Base-by-base conservation (phyloP, 2,113 vertebrate genomes). In the Urocolius indicus region DNA sequence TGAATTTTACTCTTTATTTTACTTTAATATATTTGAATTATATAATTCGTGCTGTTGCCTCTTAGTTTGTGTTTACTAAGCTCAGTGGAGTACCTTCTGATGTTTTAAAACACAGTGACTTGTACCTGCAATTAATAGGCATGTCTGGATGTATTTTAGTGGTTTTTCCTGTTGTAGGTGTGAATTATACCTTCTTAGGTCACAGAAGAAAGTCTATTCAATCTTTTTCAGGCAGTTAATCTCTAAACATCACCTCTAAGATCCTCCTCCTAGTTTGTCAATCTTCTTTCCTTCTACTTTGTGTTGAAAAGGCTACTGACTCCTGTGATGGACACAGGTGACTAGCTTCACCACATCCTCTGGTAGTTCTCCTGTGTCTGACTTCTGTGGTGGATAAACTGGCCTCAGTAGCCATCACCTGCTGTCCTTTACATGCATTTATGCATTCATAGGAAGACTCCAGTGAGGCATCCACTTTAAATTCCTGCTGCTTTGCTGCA, bases 1-100 rank as follows among this genome's bases (percentile, higher is more conserved):
- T 58, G 6, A n/a, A n/a, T n/a, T n/a, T n/a, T n/a, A n/a, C 72
- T 81, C 12, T 84, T 95, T 91, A 43, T 92, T 80, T 89, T 84
- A 16, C 62, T 65, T 43, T 79, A 69, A 87, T 72, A 90, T 51
- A 49, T 93, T 88, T 81, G 21, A 78, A 41, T 87, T 4, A 88
- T 76, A 20, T 74, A 61, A 88, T 95, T 46, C 72, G 16, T 82
- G 51, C 49, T 55, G 36, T 49, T 95, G 41, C 68, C 63, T 89
- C 76, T 83, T 87, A 45, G 32, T 81, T 46, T 92, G 26, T 87
- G 61, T 55, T 83, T 76, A 72, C 29, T 77, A 77, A 71, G 5
- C 63, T 48, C 43, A 49, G 13, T 49, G 54, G 16, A 49, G 26
- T 32, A 76, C 27, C 71, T 81, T 43, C 67, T 67, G 29, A 41